A percentile compares a stretch with the other conserved stretches of the same genome.
Conservation (phyloP, 1,140 invertebrate genomes). For the Drosophila jambulina region DNA sequence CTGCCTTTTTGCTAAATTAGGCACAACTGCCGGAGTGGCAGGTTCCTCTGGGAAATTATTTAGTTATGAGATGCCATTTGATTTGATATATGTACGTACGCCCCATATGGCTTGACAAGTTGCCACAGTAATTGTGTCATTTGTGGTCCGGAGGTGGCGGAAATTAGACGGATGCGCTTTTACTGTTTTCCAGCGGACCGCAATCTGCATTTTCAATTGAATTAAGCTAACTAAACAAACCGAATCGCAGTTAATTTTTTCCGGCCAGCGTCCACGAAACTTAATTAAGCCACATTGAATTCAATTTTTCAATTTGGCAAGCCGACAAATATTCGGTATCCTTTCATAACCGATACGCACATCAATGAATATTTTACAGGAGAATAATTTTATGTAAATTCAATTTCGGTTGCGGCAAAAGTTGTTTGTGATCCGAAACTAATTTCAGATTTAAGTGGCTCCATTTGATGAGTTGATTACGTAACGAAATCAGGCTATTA, state of each 20-base stretch:
- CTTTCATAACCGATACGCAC: slow-evolving; percentile 4
- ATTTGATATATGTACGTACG: slow-evolving; percentile 65
- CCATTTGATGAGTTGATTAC: slow-evolving; percentile 7
- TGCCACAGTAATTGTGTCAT: slow-evolving; percentile 53
- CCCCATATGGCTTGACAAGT: slow-evolving; percentile 62
- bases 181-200: slow-evolving; percentile 14
- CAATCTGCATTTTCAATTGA: slow-evolving; percentile 17
- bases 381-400: slow-evolving; percentile 23
- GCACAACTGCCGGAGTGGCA: slow-evolving; percentile 64
- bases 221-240: slow-evolving; percentile 11
- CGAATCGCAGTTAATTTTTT: slow-evolving; percentile 18
- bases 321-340: background rate
- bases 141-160: slow-evolving; percentile 33
- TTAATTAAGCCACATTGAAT: slow-evolving; percentile 27
- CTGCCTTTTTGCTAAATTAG: slow-evolving; percentile 69
- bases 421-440: slow-evolving; percentile 18
- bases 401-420: slow-evolving; percentile 6
- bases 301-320: slow-evolving; percentile 27
- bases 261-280: slow-evolving; percentile 7
- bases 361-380: slow-evolving; percentile 6
- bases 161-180: slow-evolving; percentile 16
- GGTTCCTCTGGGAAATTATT: slow-evolving; percentile 66
- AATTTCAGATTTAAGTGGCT: slow-evolving; percentile 27
- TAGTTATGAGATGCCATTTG: slow-evolving; percentile 67
- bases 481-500: background rate